Percentiles rank a stretch among this genome's conserved stretches.
These are phyloP conservation scores for Bettongia penicillata DNA, from an alignment of 2,113 vertebrate genomes.

Conservation along the genomic window DNA sequence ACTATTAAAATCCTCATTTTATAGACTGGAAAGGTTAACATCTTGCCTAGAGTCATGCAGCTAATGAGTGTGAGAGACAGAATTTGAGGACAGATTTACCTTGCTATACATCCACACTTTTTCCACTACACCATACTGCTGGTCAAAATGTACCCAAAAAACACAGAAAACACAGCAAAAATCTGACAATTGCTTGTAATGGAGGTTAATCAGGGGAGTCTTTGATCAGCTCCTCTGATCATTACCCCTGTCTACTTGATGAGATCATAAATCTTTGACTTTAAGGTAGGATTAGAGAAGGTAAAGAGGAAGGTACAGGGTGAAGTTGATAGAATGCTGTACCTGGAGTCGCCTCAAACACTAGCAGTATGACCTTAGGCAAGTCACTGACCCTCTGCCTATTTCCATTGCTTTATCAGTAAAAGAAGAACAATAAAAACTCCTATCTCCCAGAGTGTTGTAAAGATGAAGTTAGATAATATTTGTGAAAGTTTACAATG, in stretches of 20 bases:
- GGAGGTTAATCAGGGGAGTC: background rate
- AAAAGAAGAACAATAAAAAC: no score
- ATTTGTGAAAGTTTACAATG: no score
- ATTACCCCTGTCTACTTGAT: background rate
- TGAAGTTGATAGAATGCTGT: background rate
- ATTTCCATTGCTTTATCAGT: no score
- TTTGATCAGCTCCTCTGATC: background rate
- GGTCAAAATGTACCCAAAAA: background rate
- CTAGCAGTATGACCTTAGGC: background rate
- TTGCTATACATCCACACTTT: background rate
- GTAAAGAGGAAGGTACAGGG: background rate
- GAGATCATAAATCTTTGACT: background rate
- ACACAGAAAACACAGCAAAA: constrained; percentile 31
- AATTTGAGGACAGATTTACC: background rate
- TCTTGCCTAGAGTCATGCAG: background rate
- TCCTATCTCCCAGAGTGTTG: no score
- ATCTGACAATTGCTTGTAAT: background rate
- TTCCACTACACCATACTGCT: background rate
- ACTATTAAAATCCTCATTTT: background rate
- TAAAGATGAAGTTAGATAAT: no score
- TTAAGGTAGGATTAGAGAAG: background rate
- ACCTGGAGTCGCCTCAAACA: background rate
- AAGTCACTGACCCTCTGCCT: no score
- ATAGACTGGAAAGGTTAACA: background rate
- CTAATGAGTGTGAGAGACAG: background rate